Evolutionary conservation across 2,797 vertebrate species (phyloP), one percentile per base, ranked within the genome.

Genomic region (Gymnothorax reevesii): DNA sequence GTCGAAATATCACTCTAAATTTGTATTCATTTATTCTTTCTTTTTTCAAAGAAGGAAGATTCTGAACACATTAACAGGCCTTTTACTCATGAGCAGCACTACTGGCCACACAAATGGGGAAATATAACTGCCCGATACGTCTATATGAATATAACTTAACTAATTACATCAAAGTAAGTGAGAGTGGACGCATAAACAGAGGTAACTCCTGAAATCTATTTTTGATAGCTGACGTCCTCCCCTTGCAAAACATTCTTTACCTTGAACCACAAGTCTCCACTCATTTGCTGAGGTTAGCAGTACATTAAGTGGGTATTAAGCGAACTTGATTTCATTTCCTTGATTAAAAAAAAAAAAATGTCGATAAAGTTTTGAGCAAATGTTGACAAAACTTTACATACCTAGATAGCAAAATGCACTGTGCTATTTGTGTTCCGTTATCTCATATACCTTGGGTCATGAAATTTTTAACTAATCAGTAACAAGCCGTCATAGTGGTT

Each of bases 221-320:
- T 77, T 62, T 75, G 79, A 17, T 79, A 83, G 85, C 85, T 84
- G 88, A 87, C 71, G 73, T 62, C 85, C 85, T 66, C 75, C 12
- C 86, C 84, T 88, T 87, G 86, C 62, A 12, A 73, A 66, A 82
- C 25, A 64, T 84, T 57, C 86, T 86, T 90, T 73, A 82, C 88
- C 89, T 86, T 87, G 84, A 57, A 87, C 89, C 86, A 49, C n/a
- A 15, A n/a, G 27, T 17, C 71, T 15, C 79, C 82, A 87, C 87
- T 84, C 12, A 88, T 88, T 49, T 80, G 8, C 83, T 13, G 88
- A 83, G 83, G 82, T 90, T 84, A 87, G 87, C 90, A 85, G 85
- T 54, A 85, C 87, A 85, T 85, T 88, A 85, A 85, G 84, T 54
- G 80, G 66, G 27, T 85, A 88, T 85, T 88, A 85, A 85, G 84